phyloP scores from a whole-genome alignment of 2,113 vertebrate genomes.

The Amblyornis subalaris region DNA sequence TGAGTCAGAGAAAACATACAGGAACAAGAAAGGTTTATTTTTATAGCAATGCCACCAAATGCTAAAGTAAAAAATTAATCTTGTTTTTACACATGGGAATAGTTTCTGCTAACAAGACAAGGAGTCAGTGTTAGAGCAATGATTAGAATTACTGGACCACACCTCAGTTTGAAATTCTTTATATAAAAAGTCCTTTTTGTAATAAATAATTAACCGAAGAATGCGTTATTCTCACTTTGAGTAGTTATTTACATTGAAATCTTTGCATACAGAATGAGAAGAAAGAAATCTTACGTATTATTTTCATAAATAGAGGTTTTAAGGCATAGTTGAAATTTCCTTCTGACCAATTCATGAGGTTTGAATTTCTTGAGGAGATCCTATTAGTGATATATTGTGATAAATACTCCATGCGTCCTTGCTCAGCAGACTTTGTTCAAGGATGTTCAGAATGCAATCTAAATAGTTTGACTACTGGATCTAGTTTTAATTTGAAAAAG shows the following conservation, averaged over 20 bases:
- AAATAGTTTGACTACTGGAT: not conserved
- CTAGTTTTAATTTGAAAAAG: constrained; percentile 34
- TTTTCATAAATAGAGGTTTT: not conserved
- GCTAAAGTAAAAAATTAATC: not conserved
- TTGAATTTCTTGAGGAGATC: not conserved
- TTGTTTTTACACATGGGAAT: not conserved
- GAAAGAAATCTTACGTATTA: not conserved
- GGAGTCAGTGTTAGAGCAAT: not conserved
- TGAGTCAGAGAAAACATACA: not conserved
- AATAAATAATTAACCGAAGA: not conserved
- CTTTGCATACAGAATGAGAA: not conserved
- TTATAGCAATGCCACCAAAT: not conserved
- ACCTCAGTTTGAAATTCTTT: not conserved
- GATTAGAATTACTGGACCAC: not conserved
- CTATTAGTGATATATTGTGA: not conserved
- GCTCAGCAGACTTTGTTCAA: not conserved
- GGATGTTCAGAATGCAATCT: not conserved
- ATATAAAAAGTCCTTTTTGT: not conserved
- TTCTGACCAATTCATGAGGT: not conserved
- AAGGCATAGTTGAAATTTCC: not conserved
- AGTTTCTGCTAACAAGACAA: not conserved
- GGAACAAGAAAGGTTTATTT: not conserved
- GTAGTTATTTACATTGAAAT: not conserved
- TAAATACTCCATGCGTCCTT: not conserved
- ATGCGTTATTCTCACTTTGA: not conserved